Conservation (phyloP, 2,888 invertebrate species). For the Augochlorella aurata region DNA sequence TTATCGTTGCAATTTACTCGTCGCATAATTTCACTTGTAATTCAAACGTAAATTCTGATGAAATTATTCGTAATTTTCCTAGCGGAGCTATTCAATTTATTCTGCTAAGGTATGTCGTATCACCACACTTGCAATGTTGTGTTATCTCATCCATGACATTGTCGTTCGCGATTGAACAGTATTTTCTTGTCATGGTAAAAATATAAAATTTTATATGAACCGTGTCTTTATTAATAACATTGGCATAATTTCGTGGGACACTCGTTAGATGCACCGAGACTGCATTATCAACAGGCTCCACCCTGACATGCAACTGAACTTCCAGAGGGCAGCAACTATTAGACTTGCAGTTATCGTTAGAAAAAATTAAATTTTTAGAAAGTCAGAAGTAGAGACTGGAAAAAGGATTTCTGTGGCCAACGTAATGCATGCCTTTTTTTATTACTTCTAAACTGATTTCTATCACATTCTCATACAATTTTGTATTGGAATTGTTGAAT, state of each 20-base stretch:
- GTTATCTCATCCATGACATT: too few relatives aligned
- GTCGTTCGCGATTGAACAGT: not conserved
- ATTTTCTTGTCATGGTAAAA: not conserved
- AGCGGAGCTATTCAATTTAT: too few relatives aligned
- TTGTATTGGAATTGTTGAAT: not conserved
- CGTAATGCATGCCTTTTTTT: not conserved
- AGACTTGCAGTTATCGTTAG: not conserved
- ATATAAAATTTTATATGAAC: not conserved
- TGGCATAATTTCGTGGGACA: not conserved
- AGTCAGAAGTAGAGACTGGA: not conserved
- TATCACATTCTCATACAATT: not conserved
- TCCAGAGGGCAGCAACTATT: constrained; percentile 54
- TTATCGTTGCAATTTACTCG: not conserved
- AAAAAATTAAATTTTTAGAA: not conserved
- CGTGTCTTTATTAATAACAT: not conserved
- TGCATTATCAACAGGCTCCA: constrained; percentile 35
- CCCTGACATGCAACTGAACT: constrained; percentile 18
- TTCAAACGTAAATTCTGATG: too few relatives aligned
- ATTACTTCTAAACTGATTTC: not conserved
- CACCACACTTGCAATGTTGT: too few relatives aligned
- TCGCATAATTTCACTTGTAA: not conserved
- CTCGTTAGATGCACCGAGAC: constrained; percentile 6
- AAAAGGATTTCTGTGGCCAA: not conserved
- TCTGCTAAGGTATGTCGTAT: too few relatives aligned
- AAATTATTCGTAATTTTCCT: too few relatives aligned